A percentile compares a stretch with the other conserved stretches of the same genome.
These are phyloP conservation scores for Rhynchonema sp. DNA, from an alignment of 2,888 invertebrate species.

Conservation along the genomic window DNA sequence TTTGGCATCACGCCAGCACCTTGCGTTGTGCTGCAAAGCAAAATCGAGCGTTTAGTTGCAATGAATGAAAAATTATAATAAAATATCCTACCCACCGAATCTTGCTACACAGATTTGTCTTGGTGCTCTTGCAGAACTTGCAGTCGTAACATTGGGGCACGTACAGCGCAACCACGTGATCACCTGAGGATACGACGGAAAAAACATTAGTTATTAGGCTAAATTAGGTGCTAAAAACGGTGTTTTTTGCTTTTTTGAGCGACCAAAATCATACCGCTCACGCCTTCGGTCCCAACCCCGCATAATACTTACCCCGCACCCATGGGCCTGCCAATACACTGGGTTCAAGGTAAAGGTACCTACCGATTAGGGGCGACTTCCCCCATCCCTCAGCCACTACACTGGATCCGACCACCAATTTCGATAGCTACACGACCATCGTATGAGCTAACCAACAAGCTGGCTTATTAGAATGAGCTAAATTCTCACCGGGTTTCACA, in stretches of 20 bases:
- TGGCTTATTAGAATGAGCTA: not conserved
- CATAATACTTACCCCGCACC: too few species aligned
- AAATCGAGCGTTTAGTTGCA: not conserved
- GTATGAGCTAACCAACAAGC: not conserved
- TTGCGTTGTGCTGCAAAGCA: conserved; percentile 25
- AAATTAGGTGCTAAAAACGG: too few species aligned
- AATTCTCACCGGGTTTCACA: conserved; percentile 54
- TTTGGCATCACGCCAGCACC: conserved; percentile 79
- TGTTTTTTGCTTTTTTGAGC: too few species aligned
- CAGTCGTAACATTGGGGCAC: conserved; percentile 90
- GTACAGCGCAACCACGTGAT: conserved; percentile 90
- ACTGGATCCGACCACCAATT: too few species aligned
- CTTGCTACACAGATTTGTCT: conserved; percentile 90
- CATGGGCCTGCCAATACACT: too few species aligned
- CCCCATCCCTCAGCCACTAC: too few species aligned
- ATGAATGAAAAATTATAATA: not conserved
- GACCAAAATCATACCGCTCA: too few species aligned
- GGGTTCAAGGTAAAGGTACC: too few species aligned
- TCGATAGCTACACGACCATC: not conserved
- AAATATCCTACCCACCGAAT: conserved; percentile 31
- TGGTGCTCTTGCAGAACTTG: conserved; percentile 79
- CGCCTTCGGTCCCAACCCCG: too few species aligned
- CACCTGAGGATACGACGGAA: too few species aligned
- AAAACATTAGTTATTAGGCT: too few species aligned
- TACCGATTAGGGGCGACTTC: too few species aligned